Evolutionary conservation across 2,113 vertebrate species (phyloP).

Genomic region (Pelvicachromis taeniatus): DNA sequence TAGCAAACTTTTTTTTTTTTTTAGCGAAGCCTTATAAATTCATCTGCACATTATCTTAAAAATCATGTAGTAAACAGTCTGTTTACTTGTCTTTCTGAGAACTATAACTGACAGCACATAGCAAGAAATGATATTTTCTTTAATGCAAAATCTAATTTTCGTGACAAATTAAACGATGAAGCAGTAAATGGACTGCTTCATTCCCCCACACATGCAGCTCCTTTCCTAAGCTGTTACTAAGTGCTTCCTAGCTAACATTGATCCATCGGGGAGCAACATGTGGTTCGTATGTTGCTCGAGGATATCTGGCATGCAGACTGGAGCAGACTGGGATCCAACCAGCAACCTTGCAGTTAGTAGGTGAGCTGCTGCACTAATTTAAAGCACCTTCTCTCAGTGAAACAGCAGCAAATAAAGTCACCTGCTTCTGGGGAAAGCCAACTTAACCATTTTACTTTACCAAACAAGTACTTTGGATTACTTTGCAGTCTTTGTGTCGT

Average conservation of each 20-base stretch:
- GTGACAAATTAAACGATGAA: too few relatives aligned
- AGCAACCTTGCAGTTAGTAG: too few relatives aligned
- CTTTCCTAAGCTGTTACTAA: too few relatives aligned
- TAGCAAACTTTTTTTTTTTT: too few relatives aligned
- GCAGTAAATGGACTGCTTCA: too few relatives aligned
- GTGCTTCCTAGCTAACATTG: too few relatives aligned
- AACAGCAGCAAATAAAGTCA: background rate
- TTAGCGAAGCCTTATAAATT: too few relatives aligned
- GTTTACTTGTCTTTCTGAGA: background rate
- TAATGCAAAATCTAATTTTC: background rate
- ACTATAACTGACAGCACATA: background rate
- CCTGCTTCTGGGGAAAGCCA: background rate
- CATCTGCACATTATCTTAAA: background rate
- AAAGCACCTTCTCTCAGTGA: background rate
- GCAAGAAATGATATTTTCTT: background rate
- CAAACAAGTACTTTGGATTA: background rate
- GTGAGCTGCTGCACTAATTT: background rate
- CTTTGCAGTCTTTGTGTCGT: background rate
- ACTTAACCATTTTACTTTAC: background rate
- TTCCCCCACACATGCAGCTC: too few relatives aligned
- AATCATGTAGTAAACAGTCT: accelerated
- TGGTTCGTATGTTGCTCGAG: too few relatives aligned
- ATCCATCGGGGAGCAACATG: too few relatives aligned
- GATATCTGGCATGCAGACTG: too few relatives aligned
- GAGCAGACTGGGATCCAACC: too few relatives aligned